Conservation (phyloP, 1,140 invertebrate species). For the Gyrodactylus salaris region DNA sequence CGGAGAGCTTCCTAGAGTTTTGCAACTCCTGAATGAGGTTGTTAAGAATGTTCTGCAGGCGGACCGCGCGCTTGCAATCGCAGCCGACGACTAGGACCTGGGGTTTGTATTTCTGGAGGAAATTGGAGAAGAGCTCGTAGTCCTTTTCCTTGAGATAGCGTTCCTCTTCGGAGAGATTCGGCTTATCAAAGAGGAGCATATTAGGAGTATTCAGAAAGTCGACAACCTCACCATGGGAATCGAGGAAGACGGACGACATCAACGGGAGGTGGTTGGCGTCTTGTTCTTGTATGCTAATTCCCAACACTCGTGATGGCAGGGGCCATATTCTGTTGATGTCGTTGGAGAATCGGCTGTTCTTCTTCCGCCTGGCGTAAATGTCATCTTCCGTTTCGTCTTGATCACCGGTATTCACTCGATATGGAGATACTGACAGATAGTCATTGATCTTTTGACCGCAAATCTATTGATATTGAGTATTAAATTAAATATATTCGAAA, state of each 20-base stretch:
- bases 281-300: neutral
- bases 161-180: neutral
- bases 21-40: constrained; percentile 21
- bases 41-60: neutral
- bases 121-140: neutral
- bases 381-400: neutral
- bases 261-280: neutral
- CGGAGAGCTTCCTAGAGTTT: constrained; percentile 50
- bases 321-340: neutral
- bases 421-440: neutral
- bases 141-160: neutral
- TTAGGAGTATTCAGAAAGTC: neutral
- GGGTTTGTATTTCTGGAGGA: neutral
- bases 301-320: neutral
- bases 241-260: neutral
- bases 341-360: neutral
- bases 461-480: neutral
- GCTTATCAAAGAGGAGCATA: neutral
- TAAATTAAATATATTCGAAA: no score
- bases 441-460: neutral
- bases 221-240: neutral
- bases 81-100: neutral
- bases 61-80: neutral
- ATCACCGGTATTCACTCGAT: neutral
- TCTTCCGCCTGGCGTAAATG: neutral